Conservation (phyloP, 2,797 vertebrate genomes). For the Crocodylus rhombifer region DNA sequence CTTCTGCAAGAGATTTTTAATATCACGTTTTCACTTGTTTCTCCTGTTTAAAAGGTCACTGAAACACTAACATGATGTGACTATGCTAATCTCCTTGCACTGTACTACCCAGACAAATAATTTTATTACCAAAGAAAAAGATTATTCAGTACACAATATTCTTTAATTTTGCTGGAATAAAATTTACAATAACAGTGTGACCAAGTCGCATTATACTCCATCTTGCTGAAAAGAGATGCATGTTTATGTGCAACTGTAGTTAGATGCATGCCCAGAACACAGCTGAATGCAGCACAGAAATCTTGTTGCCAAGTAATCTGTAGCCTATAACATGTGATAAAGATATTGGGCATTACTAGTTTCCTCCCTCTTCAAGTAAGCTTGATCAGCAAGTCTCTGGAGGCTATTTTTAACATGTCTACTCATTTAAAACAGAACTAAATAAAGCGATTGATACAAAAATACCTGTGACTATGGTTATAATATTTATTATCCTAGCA, state of each 20-base stretch:
- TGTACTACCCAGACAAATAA: constrained; percentile 33
- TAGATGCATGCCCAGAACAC: constrained; percentile 7
- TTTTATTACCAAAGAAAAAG: constrained; percentile 46
- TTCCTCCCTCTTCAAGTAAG: constrained; percentile 15
- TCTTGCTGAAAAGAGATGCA: neutral
- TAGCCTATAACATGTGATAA: neutral
- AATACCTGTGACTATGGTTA: neutral
- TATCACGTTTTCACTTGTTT: constrained; percentile 37
- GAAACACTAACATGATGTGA: constrained; percentile 43
- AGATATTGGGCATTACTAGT: neutral
- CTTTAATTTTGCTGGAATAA: constrained; percentile 2
- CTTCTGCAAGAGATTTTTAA: constrained; percentile 35
- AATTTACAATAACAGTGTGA: constrained; percentile 24
- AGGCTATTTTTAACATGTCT: neutral
- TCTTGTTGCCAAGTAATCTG: neutral
- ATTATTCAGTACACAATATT: constrained; percentile 43
- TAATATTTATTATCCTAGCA: neutral
- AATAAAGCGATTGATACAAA: neutral
- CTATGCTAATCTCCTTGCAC: constrained; percentile 46
- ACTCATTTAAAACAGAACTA: neutral
- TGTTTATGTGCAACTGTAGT: constrained; percentile 14
- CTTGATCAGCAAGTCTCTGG: neutral
- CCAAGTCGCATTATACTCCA: constrained; percentile 41
- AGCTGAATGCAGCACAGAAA: neutral
- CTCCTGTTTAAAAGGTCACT: constrained; percentile 47